A percentile compares a stretch with the other conserved stretches of the same genome.
These are phyloP conservation scores for Agrotis exclamationis DNA, from an alignment of 2,888 invertebrate genomes.

Conservation along the genomic window DNA sequence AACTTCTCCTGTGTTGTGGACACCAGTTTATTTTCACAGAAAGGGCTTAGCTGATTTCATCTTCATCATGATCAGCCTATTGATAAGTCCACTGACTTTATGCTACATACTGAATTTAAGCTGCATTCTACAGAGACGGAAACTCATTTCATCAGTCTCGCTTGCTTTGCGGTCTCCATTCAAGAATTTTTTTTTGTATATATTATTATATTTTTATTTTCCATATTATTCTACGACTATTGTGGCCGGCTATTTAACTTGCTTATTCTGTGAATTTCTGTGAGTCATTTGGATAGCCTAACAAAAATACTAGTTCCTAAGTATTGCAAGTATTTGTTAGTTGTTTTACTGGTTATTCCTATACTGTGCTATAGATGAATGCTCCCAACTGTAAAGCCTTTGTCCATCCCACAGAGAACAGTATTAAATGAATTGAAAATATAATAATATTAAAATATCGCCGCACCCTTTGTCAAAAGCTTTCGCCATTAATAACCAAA, in stretches of 20 bases:
- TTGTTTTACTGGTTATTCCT: background rate
- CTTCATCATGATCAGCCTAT: too few relatives aligned
- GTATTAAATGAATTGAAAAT: slow-evolving; percentile 23
- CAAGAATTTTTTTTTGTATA: too few relatives aligned
- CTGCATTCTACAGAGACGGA: too few relatives aligned
- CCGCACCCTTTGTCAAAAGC: slow-evolving; percentile 31
- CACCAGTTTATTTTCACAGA: too few relatives aligned
- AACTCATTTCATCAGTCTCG: too few relatives aligned
- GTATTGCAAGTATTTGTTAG: background rate
- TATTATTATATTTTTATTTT: too few relatives aligned
- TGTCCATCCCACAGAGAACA: slow-evolving; percentile 1
- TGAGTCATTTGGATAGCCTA: too few relatives aligned
- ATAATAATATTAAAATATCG: slow-evolving; percentile 40
- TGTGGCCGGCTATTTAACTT: background rate
- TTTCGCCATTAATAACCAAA: slow-evolving; percentile 41
- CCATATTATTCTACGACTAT: background rate
- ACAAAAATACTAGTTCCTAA: too few relatives aligned
- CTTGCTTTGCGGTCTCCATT: background rate
- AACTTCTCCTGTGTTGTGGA: too few relatives aligned
- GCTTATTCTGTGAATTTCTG: background rate
- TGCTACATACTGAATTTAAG: too few relatives aligned
- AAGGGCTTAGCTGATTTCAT: too few relatives aligned
- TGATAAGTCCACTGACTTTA: too few relatives aligned
- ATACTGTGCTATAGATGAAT: slow-evolving; percentile 3
- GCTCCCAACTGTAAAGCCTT: slow-evolving; percentile 19